Conservation (phyloP, 2,797 vertebrate species). For the Onychomys arenicola region DNA sequence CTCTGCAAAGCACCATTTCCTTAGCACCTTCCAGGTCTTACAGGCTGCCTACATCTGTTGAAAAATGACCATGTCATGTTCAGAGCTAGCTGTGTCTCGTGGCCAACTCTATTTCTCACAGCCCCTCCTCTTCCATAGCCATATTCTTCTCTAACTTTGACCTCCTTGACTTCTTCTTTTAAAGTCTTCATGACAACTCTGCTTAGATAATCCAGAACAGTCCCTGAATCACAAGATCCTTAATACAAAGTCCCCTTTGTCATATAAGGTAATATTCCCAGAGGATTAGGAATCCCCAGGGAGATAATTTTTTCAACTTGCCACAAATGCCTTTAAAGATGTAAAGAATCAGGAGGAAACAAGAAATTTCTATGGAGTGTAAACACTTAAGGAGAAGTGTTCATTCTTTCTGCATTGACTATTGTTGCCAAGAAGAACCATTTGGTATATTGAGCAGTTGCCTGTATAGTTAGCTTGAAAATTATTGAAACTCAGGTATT, state of each 20-base stretch:
- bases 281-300: not conserved
- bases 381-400: not conserved
- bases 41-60: not conserved
- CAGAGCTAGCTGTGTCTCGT: not conserved
- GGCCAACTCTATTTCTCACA: not conserved
- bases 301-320: not conserved
- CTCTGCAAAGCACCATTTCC: not conserved
- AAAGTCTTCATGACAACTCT: not conserved
- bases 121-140: not conserved
- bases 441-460: not conserved
- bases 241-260: not conserved
- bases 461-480: slow-evolving; percentile 35
- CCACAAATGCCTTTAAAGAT: not conserved
- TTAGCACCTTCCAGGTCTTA: not conserved
- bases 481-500: not conserved
- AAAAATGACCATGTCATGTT: not conserved
- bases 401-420: not conserved
- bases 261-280: not conserved
- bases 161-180: not conserved
- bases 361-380: not conserved
- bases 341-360: not conserved
- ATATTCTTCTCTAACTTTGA: not conserved
- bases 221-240: not conserved
- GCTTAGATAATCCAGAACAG: not conserved
- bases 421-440: not conserved